Base-by-base conservation (phyloP, 2,888 invertebrate genomes). In the Tenodera sinensis region DNA sequence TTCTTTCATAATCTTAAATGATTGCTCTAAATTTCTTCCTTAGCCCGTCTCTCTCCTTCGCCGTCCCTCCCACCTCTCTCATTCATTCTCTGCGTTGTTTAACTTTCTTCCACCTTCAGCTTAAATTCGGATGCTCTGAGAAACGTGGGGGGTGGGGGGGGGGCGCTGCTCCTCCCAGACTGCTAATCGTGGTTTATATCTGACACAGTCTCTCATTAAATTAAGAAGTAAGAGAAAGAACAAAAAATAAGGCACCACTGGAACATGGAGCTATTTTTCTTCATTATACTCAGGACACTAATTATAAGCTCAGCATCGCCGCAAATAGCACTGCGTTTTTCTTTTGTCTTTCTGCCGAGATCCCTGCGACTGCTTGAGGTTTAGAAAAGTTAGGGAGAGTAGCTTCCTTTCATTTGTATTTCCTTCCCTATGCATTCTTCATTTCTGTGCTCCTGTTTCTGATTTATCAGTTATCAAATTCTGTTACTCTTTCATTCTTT, bases 1-100 rank as follows among this genome's bases (percentile, higher is more conserved):
- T 42, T 88, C 88, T 88, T 88, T 89, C 88, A 89, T 89, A 89
- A 89, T 89, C 88, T 87, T 83, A 88, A 88, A 85, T 88, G 89
- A 89, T 89, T 85, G 89, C 89, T 84, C 87, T 84, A 88, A 89
- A 88, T 30, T 88, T 85, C 82, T 9, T 28, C 87, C 86, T 28
- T 30, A 85, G 83, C 42, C 12, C 28, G 34, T 71, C 82, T 28
- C 85, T 27, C 81, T 20, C 9, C 27, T 34, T 30, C 30, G 30
- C 25, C n/a, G 14, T 82, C 82, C 28, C 81, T 81, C 28, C 82
- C 86, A 20, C 54, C 34, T 34, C 34, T 34, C 12, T 42, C 12
- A 42, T 42, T 42, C 42, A 6, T 71, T 71, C 54, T 71, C 54
- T 71, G 54, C 54, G 54, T 71, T 71, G 54, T 71, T 71, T 71